Percentiles rank a stretch among this genome's conserved stretches.
phyloP scores from a whole-genome alignment of 2,888 invertebrate genomes.

The Acanthacorydalis orientalis region DNA sequence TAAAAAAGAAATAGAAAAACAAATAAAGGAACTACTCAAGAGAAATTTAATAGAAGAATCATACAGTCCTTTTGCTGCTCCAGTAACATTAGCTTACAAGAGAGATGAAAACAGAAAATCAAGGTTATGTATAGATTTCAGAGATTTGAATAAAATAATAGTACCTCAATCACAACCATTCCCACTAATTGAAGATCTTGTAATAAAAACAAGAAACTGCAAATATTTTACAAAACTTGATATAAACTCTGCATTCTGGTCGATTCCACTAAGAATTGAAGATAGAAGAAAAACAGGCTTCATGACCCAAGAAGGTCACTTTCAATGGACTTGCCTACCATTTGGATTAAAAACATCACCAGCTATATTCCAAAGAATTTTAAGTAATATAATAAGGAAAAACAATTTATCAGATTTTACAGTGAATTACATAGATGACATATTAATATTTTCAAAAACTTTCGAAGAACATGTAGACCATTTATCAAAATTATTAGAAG shows the following conservation, averaged over 20 bases:
- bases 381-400: constrained; percentile 11
- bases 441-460: constrained; percentile 4
- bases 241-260: constrained; percentile 22
- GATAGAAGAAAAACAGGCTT: constrained; percentile 17
- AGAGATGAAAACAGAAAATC: constrained; percentile 15
- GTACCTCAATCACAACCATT: constrained; percentile 18
- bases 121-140: constrained; percentile 16
- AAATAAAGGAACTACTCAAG: constrained; percentile 4
- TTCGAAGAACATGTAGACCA: constrained; percentile 12
- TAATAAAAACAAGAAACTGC: constrained; percentile 17
- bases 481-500: constrained; percentile 8
- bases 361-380: constrained; percentile 11
- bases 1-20: constrained; percentile 6
- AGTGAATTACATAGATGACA: constrained; percentile 9
- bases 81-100: constrained; percentile 6
- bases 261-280: constrained; percentile 16
- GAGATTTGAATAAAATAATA: constrained; percentile 17
- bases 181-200: constrained; percentile 16
- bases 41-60: constrained; percentile 7
- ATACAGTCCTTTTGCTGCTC: constrained; percentile 7
- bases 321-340: constrained; percentile 11
- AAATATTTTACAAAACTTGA: constrained; percentile 18
- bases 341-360: constrained; percentile 11
- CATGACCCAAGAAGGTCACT: constrained; percentile 13
- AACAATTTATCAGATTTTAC: constrained; percentile 8